These are phyloP conservation scores for Zapus hudsonius DNA, from an alignment of 2,113 vertebrate genomes.

Conservation along the genomic window DNA sequence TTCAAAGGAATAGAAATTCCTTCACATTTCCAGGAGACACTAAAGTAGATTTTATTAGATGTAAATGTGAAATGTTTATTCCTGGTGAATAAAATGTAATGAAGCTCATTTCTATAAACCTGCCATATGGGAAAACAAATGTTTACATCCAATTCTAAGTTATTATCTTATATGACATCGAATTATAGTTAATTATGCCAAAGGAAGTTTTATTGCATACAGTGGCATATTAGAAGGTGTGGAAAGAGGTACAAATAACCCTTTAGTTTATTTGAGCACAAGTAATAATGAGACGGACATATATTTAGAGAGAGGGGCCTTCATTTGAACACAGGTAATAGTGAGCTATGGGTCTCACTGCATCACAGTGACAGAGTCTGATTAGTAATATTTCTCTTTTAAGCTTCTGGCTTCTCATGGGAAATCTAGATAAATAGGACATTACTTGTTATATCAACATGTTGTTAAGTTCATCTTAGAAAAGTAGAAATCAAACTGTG, in stretches of 20 bases:
- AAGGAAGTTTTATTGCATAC: not conserved
- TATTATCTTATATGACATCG: slow-evolving; percentile 12
- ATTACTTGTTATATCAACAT: not conserved
- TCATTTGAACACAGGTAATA: not conserved
- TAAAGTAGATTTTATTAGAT: not conserved
- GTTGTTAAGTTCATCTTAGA: slow-evolving; percentile 19
- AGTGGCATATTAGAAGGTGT: not conserved
- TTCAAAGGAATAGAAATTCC: not conserved
- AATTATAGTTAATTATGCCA: not conserved
- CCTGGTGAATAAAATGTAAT: not conserved
- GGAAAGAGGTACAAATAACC: not conserved
- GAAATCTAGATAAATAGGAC: slow-evolving; percentile 7
- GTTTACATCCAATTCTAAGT: not conserved
- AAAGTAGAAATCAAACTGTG: not conserved
- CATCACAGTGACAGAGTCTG: not conserved
- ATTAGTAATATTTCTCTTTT: not conserved
- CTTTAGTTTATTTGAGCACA: not conserved
- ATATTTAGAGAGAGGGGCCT: not conserved
- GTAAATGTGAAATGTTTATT: not conserved
- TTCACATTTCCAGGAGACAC: not conserved
- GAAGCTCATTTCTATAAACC: not conserved
- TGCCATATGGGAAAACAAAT: not conserved
- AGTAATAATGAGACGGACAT: not conserved
- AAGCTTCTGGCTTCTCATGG: not conserved
- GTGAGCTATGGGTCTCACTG: not conserved